Conservation (phyloP, 2,113 vertebrate species). For the Setophaga kirtlandii region DNA sequence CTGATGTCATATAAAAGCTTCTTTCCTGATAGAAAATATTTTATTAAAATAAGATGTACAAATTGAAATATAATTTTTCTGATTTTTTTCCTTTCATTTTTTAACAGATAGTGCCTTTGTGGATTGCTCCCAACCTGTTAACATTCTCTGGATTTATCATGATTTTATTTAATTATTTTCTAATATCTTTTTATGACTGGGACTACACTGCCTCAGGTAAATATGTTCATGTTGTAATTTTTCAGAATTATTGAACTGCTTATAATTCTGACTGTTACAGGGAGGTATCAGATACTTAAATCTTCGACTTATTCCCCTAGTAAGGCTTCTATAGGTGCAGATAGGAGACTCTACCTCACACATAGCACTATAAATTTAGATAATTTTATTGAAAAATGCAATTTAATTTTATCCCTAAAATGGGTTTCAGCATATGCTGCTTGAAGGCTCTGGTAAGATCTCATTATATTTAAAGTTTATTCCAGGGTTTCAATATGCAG, state of each 20-base stretch:
- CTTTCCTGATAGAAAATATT: not conserved
- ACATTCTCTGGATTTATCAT: constrained; percentile 74
- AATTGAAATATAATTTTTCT: not conserved
- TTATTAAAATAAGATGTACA: not conserved
- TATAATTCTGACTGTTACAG: not conserved
- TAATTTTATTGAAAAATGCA: not conserved
- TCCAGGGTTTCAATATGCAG: not conserved
- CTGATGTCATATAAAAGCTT: not conserved
- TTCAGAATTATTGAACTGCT: not conserved
- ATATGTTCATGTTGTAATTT: not conserved
- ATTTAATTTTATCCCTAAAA: not conserved
- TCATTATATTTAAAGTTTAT: not conserved
- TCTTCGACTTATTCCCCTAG: not conserved
- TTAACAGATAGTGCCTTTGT: constrained; percentile 70
- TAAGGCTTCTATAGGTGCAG: not conserved
- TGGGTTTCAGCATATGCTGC: not conserved
- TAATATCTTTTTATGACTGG: constrained; percentile 72
- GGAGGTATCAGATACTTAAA: not conserved
- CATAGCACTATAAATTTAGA: not conserved
- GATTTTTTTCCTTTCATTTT: not conserved
- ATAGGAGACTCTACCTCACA: not conserved
- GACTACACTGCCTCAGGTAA: constrained; percentile 73
- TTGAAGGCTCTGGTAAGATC: not conserved
- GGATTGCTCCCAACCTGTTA: constrained; percentile 74
- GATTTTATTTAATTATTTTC: constrained; percentile 73